Conservation (phyloP, 2,797 vertebrate genomes). For the Myotis planiceps region DNA sequence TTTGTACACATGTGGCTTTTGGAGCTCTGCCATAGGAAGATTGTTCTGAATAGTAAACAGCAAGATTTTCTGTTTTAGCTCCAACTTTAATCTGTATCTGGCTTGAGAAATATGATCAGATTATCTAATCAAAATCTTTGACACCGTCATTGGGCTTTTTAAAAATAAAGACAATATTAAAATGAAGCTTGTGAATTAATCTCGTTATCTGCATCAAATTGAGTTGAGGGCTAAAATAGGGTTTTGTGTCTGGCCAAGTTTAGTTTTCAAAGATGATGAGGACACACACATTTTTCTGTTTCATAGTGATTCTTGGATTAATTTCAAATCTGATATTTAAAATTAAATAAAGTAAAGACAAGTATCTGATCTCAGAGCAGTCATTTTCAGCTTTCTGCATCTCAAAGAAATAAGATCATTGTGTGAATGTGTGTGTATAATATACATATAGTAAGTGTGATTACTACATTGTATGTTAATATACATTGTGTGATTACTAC, state of each 20-base stretch:
- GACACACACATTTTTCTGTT: conserved; percentile 72
- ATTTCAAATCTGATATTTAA: conserved; percentile 77
- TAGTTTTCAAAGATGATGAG: conserved; percentile 67
- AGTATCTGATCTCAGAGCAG: conserved; percentile 55
- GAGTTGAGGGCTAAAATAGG: conserved; percentile 62
- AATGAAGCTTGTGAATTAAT: conserved; percentile 67
- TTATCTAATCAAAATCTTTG: conserved; percentile 31
- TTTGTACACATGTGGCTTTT: conserved; percentile 55
- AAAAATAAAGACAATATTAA: conserved; percentile 66
- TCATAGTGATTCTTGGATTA: background rate
- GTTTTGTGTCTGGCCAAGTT: conserved; percentile 55
- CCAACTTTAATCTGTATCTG: conserved; percentile 44
- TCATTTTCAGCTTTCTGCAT: conserved; percentile 57
- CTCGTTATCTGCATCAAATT: conserved; percentile 58
- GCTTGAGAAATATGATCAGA: conserved; percentile 48
- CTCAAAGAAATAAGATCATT: background rate
- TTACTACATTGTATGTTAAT: background rate
- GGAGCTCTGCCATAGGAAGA: background rate
- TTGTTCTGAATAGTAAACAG: conserved; percentile 58
- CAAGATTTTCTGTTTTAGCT: conserved; percentile 59
- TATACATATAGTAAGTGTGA: background rate
- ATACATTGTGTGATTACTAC: background rate
- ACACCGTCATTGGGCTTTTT: conserved; percentile 1
- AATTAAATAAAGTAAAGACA: conserved; percentile 73
- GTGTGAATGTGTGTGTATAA: background rate